Conservation (phyloP, 2,888 invertebrate genomes). For the Cerastis leucographa region DNA sequence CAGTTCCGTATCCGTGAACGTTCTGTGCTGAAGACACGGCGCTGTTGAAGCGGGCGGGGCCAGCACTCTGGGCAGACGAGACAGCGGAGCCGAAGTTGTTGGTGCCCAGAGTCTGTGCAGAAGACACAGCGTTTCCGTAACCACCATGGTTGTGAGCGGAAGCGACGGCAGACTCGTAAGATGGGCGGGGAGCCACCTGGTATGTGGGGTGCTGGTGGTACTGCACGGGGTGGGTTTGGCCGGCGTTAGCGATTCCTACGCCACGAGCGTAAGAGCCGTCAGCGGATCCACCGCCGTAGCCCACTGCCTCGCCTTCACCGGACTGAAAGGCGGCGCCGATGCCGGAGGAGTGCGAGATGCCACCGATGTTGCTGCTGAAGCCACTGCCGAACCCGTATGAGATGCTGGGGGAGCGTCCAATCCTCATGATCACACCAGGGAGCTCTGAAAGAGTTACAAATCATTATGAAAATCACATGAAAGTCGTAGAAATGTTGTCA, state of each 20-base stretch:
- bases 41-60: slow-evolving; percentile 51
- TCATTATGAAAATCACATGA: slow-evolving; percentile 10
- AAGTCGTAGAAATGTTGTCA: background rate
- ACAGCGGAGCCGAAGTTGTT: slow-evolving; percentile 75
- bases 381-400: slow-evolving; percentile 86
- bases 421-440: slow-evolving; percentile 74
- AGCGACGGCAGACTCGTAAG: slow-evolving; percentile 73
- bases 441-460: slow-evolving; percentile 42
- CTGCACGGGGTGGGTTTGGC: slow-evolving; percentile 63
- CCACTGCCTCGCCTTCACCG: slow-evolving; percentile 78
- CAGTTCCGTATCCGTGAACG: slow-evolving; percentile 68
- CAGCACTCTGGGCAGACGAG: slow-evolving; percentile 74
- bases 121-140: slow-evolving; percentile 73
- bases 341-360: slow-evolving; percentile 82
- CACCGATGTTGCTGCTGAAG: slow-evolving; percentile 85
- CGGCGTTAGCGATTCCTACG: slow-evolving; percentile 79
- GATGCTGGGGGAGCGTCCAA: slow-evolving; percentile 80
- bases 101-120: slow-evolving; percentile 75
- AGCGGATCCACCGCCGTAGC: slow-evolving; percentile 77
- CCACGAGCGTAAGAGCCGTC: slow-evolving; percentile 77
- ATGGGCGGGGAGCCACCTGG: slow-evolving; percentile 63
- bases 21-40: slow-evolving; percentile 69
- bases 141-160: slow-evolving; percentile 78
- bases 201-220: slow-evolving; percentile 69
- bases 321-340: slow-evolving; percentile 81